Base-by-base conservation (phyloP, 2,888 invertebrate species). In the Phortica magna region DNA sequence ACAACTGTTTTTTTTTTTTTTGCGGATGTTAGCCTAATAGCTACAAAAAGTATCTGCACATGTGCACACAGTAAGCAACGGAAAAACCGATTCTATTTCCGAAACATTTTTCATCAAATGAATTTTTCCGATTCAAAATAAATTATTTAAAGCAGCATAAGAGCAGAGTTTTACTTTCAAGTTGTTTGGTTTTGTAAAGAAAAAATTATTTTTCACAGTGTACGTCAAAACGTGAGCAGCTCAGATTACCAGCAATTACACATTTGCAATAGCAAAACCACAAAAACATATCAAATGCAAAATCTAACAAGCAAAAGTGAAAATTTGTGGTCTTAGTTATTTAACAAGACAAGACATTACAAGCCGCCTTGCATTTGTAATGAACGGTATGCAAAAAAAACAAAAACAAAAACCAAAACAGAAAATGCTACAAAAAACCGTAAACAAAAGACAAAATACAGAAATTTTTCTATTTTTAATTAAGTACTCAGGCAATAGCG, bases 401-500 rank as follows among this genome's bases (percentile, higher is more conserved):
- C 48, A 12, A 14, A 2, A 14, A 48, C 9, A 48, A 7, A 7
- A 6, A 59, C 19, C 9, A 14, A 10, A 12, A 75, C 17, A 19
- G 14, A 67, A 75, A 65, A 64, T 43, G 6, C 43, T 6, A 43
- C 43, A 43, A 43, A 53, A 41, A 64, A 64, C n/a, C 53, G 17
- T 17, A 61, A 70, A 59, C 19, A 39, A 71, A 22, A 72, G 43
- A 59, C 73, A 76, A 81, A 53, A 79, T 81, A 75, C 78, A 76
- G 76, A 78, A 81, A 79, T 78, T 77, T 61, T 19, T 55, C 55
- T 17, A n/a, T 14, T 31, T 71, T 76, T 78, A 77, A 80, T 82
- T 83, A 79, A 82, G 87, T 85, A 87, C 87, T 85, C 83, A 81
- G 85, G 88, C 85, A 87, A 82, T 87, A 61, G 87, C 85, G 87